These are phyloP conservation scores for Euplagia quadripunctaria DNA, from an alignment of 2,888 invertebrate species.

Conservation along the genomic window DNA sequence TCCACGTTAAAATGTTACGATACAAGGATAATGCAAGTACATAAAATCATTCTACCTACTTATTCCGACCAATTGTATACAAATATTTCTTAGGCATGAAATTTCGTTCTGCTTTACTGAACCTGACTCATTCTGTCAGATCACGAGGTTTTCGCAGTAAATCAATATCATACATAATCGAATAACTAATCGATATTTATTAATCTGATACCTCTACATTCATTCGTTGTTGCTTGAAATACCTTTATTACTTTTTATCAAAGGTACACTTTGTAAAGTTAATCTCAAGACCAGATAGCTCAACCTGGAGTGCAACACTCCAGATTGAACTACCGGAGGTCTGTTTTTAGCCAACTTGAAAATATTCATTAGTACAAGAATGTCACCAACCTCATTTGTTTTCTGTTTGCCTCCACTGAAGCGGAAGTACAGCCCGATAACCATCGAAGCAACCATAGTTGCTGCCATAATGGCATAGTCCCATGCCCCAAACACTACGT, in stretches of 20 bases:
- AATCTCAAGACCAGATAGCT: not conserved
- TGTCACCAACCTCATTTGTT: slow-evolving; percentile 89
- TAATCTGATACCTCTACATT: not conserved
- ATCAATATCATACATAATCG: too few relatives aligned
- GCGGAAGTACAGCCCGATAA: slow-evolving; percentile 94
- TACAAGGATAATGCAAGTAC: too few relatives aligned
- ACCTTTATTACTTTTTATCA: not conserved
- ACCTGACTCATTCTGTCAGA: too few relatives aligned
- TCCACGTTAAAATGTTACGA: too few relatives aligned
- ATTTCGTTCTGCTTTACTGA: too few relatives aligned
- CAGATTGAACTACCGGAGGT: not conserved
- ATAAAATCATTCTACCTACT: too few relatives aligned
- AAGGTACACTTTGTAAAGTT: not conserved
- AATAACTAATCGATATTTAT: not conserved
- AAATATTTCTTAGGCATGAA: too few relatives aligned
- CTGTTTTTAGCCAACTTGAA: not conserved
- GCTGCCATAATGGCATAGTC: slow-evolving; percentile 92
- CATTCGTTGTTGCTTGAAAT: not conserved
- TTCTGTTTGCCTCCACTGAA: slow-evolving; percentile 95
- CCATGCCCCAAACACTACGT: slow-evolving; percentile 87
- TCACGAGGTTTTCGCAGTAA: too few relatives aligned
- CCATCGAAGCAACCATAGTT: slow-evolving; percentile 91
- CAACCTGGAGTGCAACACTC: too few relatives aligned
- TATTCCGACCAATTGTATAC: too few relatives aligned
- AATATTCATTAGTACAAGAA: not conserved